A percentile compares a stretch with the other conserved stretches of the same genome.
These are phyloP conservation scores for Dicrurus megarhynchus DNA, from an alignment of 2,113 vertebrate species.

Conservation along the genomic window DNA sequence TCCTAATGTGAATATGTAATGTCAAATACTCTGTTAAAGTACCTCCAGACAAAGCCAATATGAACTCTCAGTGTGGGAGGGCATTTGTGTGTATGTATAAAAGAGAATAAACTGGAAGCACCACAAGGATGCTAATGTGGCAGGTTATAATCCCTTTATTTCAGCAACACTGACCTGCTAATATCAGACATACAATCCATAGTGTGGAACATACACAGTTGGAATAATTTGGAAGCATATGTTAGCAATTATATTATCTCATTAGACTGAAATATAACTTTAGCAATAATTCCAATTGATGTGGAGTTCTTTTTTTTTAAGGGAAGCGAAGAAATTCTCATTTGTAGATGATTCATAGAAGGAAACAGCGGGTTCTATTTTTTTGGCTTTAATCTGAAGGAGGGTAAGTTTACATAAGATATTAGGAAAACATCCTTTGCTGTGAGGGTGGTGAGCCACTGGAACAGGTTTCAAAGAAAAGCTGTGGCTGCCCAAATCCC, in stretches of 20 bases:
- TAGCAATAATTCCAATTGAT: not conserved
- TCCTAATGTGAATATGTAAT: constrained; percentile 1
- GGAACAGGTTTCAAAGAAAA: not conserved
- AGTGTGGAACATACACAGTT: not conserved
- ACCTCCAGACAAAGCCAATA: not conserved
- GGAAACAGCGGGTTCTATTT: not conserved
- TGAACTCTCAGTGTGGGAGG: not conserved
- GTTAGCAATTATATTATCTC: not conserved
- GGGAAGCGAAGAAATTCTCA: not conserved
- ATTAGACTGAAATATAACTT: not conserved
- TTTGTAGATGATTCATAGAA: not conserved
- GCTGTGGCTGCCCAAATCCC: not conserved
- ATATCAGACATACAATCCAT: not conserved
- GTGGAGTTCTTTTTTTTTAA: not conserved
- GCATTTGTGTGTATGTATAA: not conserved
- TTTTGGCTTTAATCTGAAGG: not conserved
- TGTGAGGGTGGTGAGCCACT: not conserved
- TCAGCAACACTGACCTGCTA: not conserved
- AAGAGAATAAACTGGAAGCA: not conserved
- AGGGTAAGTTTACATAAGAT: not conserved
- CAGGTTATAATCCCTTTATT: constrained; percentile 4
- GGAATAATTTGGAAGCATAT: not conserved
- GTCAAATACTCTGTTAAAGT: not conserved
- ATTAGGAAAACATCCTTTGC: not conserved
- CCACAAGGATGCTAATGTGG: not conserved